These are phyloP conservation scores for Micoletzkya japonica DNA, from an alignment of 2,888 invertebrate genomes.

Conservation along the genomic window DNA sequence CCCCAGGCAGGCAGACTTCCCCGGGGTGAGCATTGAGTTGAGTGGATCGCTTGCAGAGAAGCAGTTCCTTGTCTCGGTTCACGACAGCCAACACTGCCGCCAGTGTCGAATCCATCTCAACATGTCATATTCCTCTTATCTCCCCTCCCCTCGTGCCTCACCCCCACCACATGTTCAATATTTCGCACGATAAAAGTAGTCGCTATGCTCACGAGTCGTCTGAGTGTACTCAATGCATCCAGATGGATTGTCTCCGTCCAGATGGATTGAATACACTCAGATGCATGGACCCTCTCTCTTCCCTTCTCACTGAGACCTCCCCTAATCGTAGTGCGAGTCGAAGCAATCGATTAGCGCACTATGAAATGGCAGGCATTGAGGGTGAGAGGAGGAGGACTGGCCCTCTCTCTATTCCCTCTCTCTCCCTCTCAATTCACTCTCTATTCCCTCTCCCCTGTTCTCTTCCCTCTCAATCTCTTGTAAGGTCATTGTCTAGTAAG, in stretches of 20 bases:
- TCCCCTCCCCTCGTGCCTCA: neutral
- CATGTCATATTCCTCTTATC: no score
- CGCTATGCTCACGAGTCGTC: neutral
- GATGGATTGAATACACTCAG: neutral
- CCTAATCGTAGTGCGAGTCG: neutral
- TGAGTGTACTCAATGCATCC: no score
- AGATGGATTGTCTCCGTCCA: no score
- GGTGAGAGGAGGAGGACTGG: no score
- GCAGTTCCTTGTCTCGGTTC: conserved; percentile 7
- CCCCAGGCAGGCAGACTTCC: conserved; percentile 24
- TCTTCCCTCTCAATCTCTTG: no score
- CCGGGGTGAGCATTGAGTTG: conserved; percentile 20
- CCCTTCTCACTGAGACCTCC: neutral
- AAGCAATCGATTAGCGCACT: neutral
- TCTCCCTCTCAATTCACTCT: no score
- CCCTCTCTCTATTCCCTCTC: no score
- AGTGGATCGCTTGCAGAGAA: conserved; percentile 14
- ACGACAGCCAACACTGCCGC: conserved; percentile 23
- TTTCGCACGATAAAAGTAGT: neutral
- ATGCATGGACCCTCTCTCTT: neutral
- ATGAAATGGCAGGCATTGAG: no score
- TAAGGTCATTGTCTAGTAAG: no score
- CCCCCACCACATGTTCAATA: neutral
- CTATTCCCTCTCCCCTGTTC: no score
- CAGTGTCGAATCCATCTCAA: neutral